Evolutionary conservation across 2,888 invertebrate species (phyloP).

Genomic region (Dolichomitus sp.): DNA sequence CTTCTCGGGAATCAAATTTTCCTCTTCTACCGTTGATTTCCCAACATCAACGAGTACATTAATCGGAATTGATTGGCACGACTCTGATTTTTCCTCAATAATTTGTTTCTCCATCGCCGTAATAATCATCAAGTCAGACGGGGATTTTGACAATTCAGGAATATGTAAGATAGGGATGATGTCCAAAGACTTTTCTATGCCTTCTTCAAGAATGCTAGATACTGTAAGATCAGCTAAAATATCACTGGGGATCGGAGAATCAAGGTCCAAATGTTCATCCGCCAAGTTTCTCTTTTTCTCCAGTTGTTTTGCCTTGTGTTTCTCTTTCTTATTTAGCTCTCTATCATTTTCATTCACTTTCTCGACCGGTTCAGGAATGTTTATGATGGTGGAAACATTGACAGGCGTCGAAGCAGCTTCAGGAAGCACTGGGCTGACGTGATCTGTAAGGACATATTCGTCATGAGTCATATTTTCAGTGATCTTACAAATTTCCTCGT

Average conservation of each 20-base stretch:
- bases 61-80: not conserved
- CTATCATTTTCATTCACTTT: constrained; percentile 21
- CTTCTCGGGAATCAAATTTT: constrained; percentile 16
- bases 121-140: constrained; percentile 7
- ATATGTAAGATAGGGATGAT: not conserved
- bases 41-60: not conserved
- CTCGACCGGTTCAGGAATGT: constrained; percentile 40
- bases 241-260: constrained; percentile 63
- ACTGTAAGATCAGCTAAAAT: not conserved
- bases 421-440: constrained; percentile 78
- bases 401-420: constrained; percentile 75
- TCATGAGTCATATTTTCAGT: constrained; percentile 85
- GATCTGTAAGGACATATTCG: constrained; percentile 84
- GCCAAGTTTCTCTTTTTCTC: constrained; percentile 77
- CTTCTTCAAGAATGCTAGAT: constrained; percentile 29
- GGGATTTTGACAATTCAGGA: constrained; percentile 10
- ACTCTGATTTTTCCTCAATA: constrained; percentile 24
- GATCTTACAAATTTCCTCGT: constrained; percentile 85
- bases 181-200: constrained; percentile 28
- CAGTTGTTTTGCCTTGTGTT: constrained; percentile 37
- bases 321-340: not conserved
- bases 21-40: not conserved
- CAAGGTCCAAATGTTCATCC: constrained; percentile 78
- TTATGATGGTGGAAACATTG: constrained; percentile 21
- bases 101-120: constrained; percentile 2